Conservation (phyloP, 1,140 invertebrate species). For the Berghia stephanieae region DNA sequence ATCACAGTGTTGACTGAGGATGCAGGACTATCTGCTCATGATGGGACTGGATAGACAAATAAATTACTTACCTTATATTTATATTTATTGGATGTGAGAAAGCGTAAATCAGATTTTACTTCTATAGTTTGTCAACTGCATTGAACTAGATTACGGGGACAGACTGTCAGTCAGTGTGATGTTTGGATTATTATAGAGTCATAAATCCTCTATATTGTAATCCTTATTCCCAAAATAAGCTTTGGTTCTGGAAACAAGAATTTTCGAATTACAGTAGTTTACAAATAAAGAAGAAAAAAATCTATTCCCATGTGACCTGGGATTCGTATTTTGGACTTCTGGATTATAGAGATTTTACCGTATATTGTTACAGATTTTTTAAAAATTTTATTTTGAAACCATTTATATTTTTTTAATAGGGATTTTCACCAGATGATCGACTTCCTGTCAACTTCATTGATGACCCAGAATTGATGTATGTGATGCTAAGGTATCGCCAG, state of each 20-base stretch:
- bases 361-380: neutral
- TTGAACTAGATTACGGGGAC: no score
- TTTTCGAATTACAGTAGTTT: neutral
- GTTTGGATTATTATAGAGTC: no score
- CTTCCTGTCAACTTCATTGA: conserved; percentile 89
- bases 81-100: no score
- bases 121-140: no score
- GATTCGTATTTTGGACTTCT: neutral
- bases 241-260: neutral
- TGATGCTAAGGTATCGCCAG: conserved; percentile 97
- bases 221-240: neutral
- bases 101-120: no score
- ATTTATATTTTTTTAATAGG: conserved; percentile 68
- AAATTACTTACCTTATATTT: no score
- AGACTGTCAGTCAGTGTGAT: no score
- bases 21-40: no score
- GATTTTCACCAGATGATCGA: conserved; percentile 93
- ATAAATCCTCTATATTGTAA: no score
- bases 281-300: neutral
- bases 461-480: conserved; percentile 90
- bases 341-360: neutral
- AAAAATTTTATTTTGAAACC: neutral
- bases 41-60: no score
- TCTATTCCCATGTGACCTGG: no score
- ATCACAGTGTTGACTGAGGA: no score